Evolutionary conservation across 1,140 invertebrate genomes (phyloP).

Genomic region (Eueides isabella): DNA sequence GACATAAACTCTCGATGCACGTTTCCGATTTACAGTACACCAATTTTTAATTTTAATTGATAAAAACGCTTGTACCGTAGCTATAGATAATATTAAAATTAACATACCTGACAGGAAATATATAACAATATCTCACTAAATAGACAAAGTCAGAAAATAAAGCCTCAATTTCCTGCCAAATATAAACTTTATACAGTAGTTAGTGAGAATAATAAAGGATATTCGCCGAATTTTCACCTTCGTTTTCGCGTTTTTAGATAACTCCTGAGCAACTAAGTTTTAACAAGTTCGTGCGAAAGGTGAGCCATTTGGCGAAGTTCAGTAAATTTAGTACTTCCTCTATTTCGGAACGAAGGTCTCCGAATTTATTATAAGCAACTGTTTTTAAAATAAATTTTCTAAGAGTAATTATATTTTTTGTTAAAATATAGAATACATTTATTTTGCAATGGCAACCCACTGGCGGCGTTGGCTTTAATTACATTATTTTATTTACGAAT

Average conservation of each 20-base stretch:
- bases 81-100: too few relatives aligned
- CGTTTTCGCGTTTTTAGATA: constrained; percentile 25
- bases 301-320: constrained; percentile 26
- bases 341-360: not conserved
- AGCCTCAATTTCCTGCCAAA: not conserved
- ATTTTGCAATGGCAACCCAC: too few relatives aligned
- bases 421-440: not conserved
- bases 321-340: not conserved
- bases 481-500: too few relatives aligned
- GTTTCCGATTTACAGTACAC: too few relatives aligned
- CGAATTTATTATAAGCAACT: constrained; percentile 6
- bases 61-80: too few relatives aligned
- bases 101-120: not conserved
- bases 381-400: not conserved
- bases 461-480: too few relatives aligned
- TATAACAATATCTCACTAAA: not conserved
- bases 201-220: constrained; percentile 18
- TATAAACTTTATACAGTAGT: constrained; percentile 12
- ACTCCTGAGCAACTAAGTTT: constrained; percentile 30
- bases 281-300: constrained; percentile 33
- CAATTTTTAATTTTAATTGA: too few relatives aligned
- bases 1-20: too few relatives aligned
- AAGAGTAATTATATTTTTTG: too few relatives aligned
- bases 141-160: constrained; percentile 1
- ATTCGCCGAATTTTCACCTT: constrained; percentile 21